phyloP scores from a whole-genome alignment of 1,140 invertebrate species.

The Caenorhabditis remanei region DNA sequence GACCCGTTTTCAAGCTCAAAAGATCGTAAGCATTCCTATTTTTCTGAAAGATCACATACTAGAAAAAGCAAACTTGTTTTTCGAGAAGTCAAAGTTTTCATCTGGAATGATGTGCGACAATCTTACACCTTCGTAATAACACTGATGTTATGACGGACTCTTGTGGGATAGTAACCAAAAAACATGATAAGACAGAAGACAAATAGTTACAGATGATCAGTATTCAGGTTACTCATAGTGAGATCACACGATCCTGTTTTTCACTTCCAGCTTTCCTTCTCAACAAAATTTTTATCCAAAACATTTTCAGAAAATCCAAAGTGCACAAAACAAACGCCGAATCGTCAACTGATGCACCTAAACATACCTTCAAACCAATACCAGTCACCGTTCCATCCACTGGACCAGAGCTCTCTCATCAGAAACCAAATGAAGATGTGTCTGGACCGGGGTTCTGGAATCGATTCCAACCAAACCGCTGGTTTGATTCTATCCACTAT shows the following conservation, averaged over 20 bases:
- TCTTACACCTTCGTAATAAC: background rate
- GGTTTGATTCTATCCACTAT: constrained; percentile 63
- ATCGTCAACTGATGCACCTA: constrained; percentile 49
- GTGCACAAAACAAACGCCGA: constrained; percentile 31
- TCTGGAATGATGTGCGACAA: background rate
- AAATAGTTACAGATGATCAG: constrained; percentile 5
- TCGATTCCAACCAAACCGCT: constrained; percentile 72
- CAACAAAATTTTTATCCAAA: no score
- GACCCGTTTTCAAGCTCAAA: no score
- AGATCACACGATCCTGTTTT: no score
- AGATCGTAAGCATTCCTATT: background rate
- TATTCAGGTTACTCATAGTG: no score
- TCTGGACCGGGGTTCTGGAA: constrained; percentile 69
- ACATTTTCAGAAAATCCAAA: constrained; percentile 59
- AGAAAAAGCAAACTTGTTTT: background rate
- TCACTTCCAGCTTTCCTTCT: no score
- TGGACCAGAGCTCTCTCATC: constrained; percentile 58
- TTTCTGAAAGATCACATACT: background rate
- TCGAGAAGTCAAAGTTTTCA: background rate
- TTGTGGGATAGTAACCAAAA: constrained; percentile 5
- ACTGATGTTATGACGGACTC: background rate
- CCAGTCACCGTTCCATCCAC: constrained; percentile 63
- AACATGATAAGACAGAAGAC: constrained; percentile 35
- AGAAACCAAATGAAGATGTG: constrained; percentile 59
- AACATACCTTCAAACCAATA: constrained; percentile 70